Base-by-base conservation (phyloP, 1,140 invertebrate species). In the Colletes gigas region DNA sequence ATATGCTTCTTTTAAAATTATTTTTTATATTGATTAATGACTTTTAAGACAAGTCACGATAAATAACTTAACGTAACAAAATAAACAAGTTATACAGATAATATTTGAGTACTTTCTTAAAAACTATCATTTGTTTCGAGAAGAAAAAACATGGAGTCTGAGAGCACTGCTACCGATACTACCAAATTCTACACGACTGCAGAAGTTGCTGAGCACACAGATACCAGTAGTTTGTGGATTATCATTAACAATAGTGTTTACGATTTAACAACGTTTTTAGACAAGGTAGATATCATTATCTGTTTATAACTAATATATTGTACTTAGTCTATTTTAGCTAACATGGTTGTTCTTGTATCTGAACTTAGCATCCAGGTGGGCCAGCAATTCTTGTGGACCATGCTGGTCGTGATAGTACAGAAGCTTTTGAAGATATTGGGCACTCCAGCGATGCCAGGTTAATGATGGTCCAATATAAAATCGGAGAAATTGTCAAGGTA, bases 401-500 rank as follows among this genome's bases (percentile, higher is more conserved):
- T 93, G 97, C 95, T 47, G 98, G 98, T 12, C 94, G 94, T 87
- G 97, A 99, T 94, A 97, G 95, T 15, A 98, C 98, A 57, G 98
- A 99, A 93, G 93, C 96, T 44, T 99, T 99, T 93, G 98, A 99
- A 94, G 98, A 99, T 94, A 98, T 99, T 85, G 98, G 98, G 17
- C 99, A 99, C 94, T 99, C 98, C 15, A 96, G 96, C 55, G 98
- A 99, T 94, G 99, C 99, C 21, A 95, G 98, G 88, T 95, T 98
- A 83, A 95, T 99, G 94, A 98, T 99, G 97, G 95, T 96, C 88
- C 96, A 97, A 88, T 99, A 97, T 93, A 96, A 96, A 93, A 96
- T 99, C 87, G 99, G 99, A 84, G 97, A 98, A 94, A 87, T 99
- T 76, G 94, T 96, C 86, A 96, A 97, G 90, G 96, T 95, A 81